Evolutionary conservation across 2,113 vertebrate genomes (phyloP), one percentile per base, ranked within the genome.

Genomic region (Fulica atra): DNA sequence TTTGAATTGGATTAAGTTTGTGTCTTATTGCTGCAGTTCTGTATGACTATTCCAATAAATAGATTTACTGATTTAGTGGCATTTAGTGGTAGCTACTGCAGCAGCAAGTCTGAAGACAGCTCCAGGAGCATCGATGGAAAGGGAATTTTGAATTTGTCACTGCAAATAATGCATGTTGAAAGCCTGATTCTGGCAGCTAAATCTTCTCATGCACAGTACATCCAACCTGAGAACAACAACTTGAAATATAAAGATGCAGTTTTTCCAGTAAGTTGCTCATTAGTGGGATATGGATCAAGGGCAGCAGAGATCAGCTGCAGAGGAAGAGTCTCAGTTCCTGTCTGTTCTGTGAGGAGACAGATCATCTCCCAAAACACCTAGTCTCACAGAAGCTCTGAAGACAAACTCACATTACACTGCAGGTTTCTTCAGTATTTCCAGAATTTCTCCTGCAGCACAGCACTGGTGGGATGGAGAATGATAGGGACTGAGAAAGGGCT

Each of bases 1-100:
- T 9, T 92, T 81, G 53, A 63, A 80, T 87, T 87, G 79, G 54
- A 77, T 93, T 76, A 65, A 80, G 66, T 88, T 88, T 77, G 86
- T 82, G 80, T 85, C 63, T 93, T 50, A 5, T 73, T 66, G 92
- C 91, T 92, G 92, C 89, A 54, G 40, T 72, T 80, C 87, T 81
- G 29, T 65, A 53, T 82, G 90, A 53, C 93, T 86, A 44, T 86
- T 90, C 71, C 90, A 90, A 66, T 90, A 93, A 94, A 95, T 59
- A 66, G 91, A 82, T 97, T 95, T 94, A 92, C 92, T 88, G 88
- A 80, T 91, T 81, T 54, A 83, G 83, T 54, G 64, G 77, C 84
- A 42, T 96, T 94, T 72, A 8, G 4, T 60, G 72, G 80, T 28
- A 65, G 77, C 83, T 91, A 8, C 64, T 91, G 80, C 82, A 93